Evolutionary conservation across 2,113 vertebrate species (phyloP).

Genomic region (Elachura formosa): DNA sequence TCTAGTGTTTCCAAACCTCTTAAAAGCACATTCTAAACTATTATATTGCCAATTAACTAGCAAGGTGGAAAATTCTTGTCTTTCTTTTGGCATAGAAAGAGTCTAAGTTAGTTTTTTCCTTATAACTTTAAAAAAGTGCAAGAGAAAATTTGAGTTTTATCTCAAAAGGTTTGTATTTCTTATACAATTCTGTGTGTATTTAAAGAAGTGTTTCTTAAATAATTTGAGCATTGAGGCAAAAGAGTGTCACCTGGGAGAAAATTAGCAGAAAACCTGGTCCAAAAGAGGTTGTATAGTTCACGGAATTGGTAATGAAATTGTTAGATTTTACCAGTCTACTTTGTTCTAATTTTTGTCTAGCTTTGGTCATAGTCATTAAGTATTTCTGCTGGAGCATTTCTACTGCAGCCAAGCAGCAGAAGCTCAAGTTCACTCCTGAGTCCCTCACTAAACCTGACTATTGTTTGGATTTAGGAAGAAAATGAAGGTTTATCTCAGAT

Average conservation of each 20-base stretch:
- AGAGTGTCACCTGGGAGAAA: background rate
- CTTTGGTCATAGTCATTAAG: background rate
- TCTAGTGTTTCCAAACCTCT: slow-evolving; percentile 45
- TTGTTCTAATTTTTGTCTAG: background rate
- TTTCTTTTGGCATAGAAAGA: slow-evolving; percentile 49
- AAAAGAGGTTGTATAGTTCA: background rate
- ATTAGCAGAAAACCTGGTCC: background rate
- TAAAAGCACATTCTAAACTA: slow-evolving; percentile 45
- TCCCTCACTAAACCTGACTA: rapidly evolving
- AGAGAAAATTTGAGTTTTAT: slow-evolving; percentile 13
- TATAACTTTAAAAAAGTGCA: background rate
- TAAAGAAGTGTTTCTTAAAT: background rate
- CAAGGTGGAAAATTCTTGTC: slow-evolving; percentile 72
- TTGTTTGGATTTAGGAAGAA: background rate
- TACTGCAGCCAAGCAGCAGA: background rate
- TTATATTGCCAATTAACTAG: slow-evolving; percentile 64
- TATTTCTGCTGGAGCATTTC: background rate
- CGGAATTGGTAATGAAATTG: background rate
- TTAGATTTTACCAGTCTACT: background rate
- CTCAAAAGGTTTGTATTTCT: background rate
- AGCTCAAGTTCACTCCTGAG: background rate
- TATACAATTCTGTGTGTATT: background rate
- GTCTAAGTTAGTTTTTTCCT: background rate
- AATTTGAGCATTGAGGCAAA: background rate
- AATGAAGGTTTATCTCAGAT: background rate